Percentiles rank a stretch among this genome's conserved stretches.
Conservation (phyloP, 2,888 invertebrate genomes). For the Nephrotoma flavescens region DNA sequence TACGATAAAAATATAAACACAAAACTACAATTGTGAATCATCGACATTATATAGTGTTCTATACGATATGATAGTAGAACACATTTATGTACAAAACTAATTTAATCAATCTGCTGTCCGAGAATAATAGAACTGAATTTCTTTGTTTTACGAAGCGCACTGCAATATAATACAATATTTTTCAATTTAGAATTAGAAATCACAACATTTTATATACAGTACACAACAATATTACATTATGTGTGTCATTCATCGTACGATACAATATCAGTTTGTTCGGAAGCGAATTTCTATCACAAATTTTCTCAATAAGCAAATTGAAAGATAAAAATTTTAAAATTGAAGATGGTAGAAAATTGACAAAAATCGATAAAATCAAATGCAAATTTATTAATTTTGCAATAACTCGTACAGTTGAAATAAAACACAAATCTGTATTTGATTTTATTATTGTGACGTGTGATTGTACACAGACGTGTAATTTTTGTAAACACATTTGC, state of each 20-base stretch:
- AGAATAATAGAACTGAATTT: background rate
- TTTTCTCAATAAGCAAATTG: background rate
- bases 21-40: background rate
- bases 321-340: background rate
- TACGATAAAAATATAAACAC: background rate
- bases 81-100: background rate
- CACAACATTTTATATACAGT: no score
- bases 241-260: no score
- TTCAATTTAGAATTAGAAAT: no score
- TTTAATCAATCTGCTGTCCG: background rate
- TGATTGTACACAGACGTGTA: background rate
- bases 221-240: no score
- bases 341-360: no score
- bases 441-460: no score
- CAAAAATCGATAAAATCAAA: no score
- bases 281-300: background rate
- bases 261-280: no score
- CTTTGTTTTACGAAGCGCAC: background rate
- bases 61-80: background rate
- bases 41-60: background rate
- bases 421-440: no score
- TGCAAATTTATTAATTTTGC: no score
- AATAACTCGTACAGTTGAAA: no score
- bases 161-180: background rate
- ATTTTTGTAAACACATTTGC: background rate